A percentile compares a stretch with the other conserved stretches of the same genome.
These are phyloP conservation scores for Meandrusa payeni DNA, from an alignment of 2,888 invertebrate species.

Conservation along the genomic window DNA sequence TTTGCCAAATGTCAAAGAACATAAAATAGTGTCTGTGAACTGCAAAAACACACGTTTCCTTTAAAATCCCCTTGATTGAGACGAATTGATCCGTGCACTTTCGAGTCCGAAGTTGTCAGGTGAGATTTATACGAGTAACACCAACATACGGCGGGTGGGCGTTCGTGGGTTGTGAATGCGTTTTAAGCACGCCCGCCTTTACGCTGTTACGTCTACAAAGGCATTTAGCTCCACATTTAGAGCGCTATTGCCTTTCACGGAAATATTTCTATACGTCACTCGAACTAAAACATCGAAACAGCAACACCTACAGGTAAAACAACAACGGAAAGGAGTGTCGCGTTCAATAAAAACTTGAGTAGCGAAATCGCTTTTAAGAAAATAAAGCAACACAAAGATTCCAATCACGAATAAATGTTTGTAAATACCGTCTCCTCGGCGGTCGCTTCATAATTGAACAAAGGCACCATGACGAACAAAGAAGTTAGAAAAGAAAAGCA, in stretches of 20 bases:
- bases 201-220: conserved; percentile 47
- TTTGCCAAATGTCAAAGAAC: conserved; percentile 2
- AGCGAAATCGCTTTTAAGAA: conserved; percentile 39
- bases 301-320: conserved; percentile 2
- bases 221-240: conserved; percentile 52
- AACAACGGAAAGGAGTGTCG: conserved; percentile 1
- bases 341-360: conserved; percentile 25
- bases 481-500: conserved; percentile 70
- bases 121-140: conserved; percentile 64
- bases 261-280: conserved; percentile 41
- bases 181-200: conserved; percentile 49
- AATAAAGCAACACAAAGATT: conserved; percentile 46
- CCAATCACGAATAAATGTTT: conserved; percentile 59
- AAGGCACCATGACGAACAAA: conserved; percentile 70
- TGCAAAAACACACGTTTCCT: background rate
- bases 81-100: conserved; percentile 16
- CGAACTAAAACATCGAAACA: conserved; percentile 36
- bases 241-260: conserved; percentile 48
- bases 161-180: conserved; percentile 57
- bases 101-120: conserved; percentile 48
- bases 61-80: conserved; percentile 7
- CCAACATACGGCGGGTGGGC: conserved; percentile 54
- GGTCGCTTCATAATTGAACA: conserved; percentile 60
- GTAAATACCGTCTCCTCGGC: conserved; percentile 56
- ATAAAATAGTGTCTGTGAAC: background rate